Conservation (phyloP, 1,140 invertebrate species). For the Parapsyche elsis region DNA sequence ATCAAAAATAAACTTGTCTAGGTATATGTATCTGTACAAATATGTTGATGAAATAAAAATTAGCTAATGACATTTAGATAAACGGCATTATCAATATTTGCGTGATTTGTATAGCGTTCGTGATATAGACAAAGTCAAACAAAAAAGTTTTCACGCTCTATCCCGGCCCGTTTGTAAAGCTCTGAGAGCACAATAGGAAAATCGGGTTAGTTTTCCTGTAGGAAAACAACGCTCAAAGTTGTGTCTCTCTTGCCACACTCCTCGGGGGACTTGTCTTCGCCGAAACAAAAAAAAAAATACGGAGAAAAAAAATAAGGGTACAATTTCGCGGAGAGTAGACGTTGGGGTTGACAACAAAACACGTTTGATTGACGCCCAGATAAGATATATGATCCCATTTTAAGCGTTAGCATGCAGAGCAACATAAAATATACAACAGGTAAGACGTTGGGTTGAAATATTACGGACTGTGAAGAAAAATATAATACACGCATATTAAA, state of each 20-base stretch:
- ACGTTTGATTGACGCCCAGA: conserved; percentile 29
- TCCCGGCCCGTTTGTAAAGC: conserved; percentile 20
- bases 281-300: not conserved
- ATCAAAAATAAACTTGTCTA: too few species aligned
- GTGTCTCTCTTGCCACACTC: conserved; percentile 18
- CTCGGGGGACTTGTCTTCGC: not conserved
- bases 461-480: not conserved
- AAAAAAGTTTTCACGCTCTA: conserved; percentile 17
- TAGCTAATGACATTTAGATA: not conserved
- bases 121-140: conserved; percentile 4
- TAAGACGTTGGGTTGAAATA: not conserved
- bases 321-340: not conserved
- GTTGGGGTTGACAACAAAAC: not conserved
- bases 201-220: conserved; percentile 37
- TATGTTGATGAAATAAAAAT: too few species aligned
- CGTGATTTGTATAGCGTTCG: conserved; percentile 6
- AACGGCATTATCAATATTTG: conserved; percentile 12
- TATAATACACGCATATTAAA: too few species aligned
- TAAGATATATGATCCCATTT: not conserved
- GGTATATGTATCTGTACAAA: too few species aligned
- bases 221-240: conserved; percentile 21
- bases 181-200: conserved; percentile 29
- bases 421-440: not conserved
- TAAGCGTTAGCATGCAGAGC: too few species aligned
- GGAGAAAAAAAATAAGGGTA: not conserved